These are phyloP conservation scores for Sylvia atricapilla DNA, from an alignment of 2,113 vertebrate species.

Conservation along the genomic window DNA sequence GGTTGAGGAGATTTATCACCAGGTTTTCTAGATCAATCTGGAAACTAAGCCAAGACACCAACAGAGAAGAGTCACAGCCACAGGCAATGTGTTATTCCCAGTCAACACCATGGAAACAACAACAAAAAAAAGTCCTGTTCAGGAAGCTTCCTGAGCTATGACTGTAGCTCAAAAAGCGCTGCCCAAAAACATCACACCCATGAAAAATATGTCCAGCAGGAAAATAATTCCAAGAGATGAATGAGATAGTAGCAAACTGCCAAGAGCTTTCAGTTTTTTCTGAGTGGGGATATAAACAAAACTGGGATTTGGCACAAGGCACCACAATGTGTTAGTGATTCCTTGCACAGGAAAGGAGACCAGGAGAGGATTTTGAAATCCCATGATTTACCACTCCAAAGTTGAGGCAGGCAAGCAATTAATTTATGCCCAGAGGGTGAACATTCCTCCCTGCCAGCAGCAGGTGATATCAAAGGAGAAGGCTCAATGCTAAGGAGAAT, in stretches of 20 bases:
- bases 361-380: background rate
- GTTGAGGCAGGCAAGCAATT: background rate
- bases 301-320: background rate
- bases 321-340: background rate
- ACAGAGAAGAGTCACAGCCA: background rate
- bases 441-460: background rate
- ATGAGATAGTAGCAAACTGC: background rate
- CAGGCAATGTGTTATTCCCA: background rate
- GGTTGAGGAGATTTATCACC: background rate
- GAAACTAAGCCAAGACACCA: background rate
- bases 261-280: background rate
- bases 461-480: background rate
- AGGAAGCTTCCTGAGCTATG: constrained; percentile 10
- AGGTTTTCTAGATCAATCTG: background rate
- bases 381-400: background rate
- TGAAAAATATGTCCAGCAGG: background rate
- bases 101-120: background rate
- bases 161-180: background rate
- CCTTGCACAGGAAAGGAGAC: background rate
- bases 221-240: background rate
- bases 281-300: background rate
- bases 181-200: constrained; percentile 25
- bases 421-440: background rate
- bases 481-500: background rate
- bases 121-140: background rate